A percentile compares a stretch with the other conserved stretches of the same genome.
These are phyloP conservation scores for Petrocephalus sullivani DNA, from an alignment of 2,797 vertebrate species.

Conservation along the genomic window DNA sequence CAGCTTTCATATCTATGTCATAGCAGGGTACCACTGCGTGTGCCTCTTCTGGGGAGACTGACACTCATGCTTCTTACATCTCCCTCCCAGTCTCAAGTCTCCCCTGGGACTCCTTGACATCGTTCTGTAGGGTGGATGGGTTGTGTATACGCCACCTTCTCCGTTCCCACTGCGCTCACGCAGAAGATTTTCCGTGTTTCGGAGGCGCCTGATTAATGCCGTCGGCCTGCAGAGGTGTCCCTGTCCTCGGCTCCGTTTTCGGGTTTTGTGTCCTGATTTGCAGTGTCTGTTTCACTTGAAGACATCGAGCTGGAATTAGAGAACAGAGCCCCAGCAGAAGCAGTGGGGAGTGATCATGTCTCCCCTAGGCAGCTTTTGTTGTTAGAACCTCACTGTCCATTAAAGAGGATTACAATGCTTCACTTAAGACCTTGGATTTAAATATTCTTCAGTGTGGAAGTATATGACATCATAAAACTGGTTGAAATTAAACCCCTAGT, in stretches of 20 bases:
- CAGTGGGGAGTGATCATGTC: not conserved
- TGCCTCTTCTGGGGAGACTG: not conserved
- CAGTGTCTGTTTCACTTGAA: not conserved
- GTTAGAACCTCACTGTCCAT: not conserved
- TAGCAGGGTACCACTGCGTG: not conserved
- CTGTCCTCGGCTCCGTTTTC: not conserved
- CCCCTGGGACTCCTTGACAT: not conserved
- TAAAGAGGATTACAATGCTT: not conserved
- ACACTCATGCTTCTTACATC: not conserved
- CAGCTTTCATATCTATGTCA: not conserved
- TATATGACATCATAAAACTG: not conserved
- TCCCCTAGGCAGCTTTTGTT: not conserved
- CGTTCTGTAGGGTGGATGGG: not conserved
- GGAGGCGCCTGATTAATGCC: not conserved
- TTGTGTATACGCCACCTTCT: not conserved
- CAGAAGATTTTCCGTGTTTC: not conserved
- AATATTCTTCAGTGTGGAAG: too few relatives aligned
- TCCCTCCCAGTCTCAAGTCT: not conserved
- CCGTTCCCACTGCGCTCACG: not conserved
- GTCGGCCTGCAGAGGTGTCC: not conserved
- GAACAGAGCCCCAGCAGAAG: not conserved
- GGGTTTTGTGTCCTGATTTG: not conserved
- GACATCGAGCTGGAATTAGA: not conserved
- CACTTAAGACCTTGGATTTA: too few relatives aligned
- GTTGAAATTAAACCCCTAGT: not conserved